A percentile compares a stretch with the other conserved stretches of the same genome.
Conservation (phyloP, 2,113 vertebrate genomes). For the Sturnira hondurensis region DNA sequence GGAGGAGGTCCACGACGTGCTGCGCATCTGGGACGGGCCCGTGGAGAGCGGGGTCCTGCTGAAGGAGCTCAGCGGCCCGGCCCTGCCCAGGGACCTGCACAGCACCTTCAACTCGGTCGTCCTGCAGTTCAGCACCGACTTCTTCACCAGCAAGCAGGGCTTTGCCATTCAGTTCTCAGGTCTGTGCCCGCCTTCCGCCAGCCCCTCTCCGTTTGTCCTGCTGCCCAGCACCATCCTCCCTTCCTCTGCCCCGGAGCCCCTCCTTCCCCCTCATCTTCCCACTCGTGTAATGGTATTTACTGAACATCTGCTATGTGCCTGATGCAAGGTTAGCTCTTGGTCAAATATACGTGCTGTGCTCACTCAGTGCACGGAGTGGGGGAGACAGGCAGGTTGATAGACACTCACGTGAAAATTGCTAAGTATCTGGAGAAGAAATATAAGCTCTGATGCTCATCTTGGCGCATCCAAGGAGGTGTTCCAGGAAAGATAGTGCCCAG, state of each 20-base stretch:
- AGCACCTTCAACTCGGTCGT: slow-evolving; percentile 95
- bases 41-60: slow-evolving; percentile 95
- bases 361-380: neutral
- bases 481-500: neutral
- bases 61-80: slow-evolving; percentile 90
- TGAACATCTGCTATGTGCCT: neutral
- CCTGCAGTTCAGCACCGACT: slow-evolving; percentile 97
- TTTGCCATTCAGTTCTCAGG: slow-evolving; percentile 97
- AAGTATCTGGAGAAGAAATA: neutral
- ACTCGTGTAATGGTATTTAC: neutral
- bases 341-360: neutral
- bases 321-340: neutral
- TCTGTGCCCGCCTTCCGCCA: slow-evolving; percentile 58
- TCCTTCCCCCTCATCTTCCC: neutral
- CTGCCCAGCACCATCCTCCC: accelerated
- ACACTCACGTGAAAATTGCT: neutral
- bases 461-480: neutral
- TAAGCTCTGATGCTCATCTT: neutral
- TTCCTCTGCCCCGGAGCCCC: neutral
- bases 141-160: slow-evolving; percentile 99
- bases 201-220: neutral
- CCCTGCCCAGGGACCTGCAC: slow-evolving; percentile 89
- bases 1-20: slow-evolving; percentile 94
- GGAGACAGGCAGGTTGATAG: neutral
- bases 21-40: slow-evolving; percentile 96